Evolutionary conservation across 2,797 vertebrate genomes (phyloP), one percentile per base, ranked within the genome.

Genomic region (Miichthys miiuy): DNA sequence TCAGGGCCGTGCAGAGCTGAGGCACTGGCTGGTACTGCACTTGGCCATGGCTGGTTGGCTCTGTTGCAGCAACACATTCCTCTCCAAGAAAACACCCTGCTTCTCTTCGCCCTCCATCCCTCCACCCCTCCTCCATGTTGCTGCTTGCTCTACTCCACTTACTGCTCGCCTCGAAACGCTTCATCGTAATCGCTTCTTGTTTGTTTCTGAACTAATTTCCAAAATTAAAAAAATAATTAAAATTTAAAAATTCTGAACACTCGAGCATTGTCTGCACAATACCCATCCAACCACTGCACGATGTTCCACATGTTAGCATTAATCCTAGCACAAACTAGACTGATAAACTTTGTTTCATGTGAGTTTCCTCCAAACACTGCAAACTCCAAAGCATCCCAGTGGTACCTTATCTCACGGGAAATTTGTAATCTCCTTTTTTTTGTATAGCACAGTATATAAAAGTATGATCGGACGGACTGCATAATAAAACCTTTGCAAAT

Each of bases 21-120:
- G 54, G 27, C 61, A 46, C 76, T 88, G 80, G 80, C 80, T 85
- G 78, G 16, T 69, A 57, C 85, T 68, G 60, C 77, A 57, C 76
- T 63, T 18, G 58, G 63, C 66, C 67, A 23, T 46, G 58, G 63
- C 62, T 77, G 75, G 51, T 74, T 79, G 76, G 78, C 81, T 81
- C 81, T 30, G 51, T 48, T 68, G 64, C 77, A 68, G 42, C 68
- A 83, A 79, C 68, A 57, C 71, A 83, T 80, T 85, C 81, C 80
- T 75, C 68, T 72, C 70, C 65, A 72, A 60, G 57, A 87, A 81
- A 34, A 21, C 55, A 65, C 25, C 41, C n/a, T 30, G 4, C 21
- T 11, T 64, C 77, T 67, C 68, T 8, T 42, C 34, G 34, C 61
- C 25, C 62, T 27, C 21, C 66, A 14, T 23, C 42, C 23, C 56